Base-by-base conservation (phyloP, 23 tunicate genomes). In the Oikopleura albicans region DNA sequence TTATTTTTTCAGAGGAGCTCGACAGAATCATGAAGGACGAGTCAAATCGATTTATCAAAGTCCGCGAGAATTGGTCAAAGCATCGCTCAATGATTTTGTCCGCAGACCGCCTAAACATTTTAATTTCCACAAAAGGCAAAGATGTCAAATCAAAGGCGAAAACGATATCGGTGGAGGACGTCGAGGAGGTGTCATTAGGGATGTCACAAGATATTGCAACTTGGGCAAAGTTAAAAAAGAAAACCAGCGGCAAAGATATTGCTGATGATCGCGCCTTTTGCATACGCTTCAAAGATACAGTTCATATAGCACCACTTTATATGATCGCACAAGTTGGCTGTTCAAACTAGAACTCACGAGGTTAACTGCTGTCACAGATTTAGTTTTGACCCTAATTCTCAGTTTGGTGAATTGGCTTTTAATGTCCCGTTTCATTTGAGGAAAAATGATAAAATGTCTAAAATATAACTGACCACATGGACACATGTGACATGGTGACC, bases 21-120 rank as follows among this genome's bases (percentile, higher is more conserved):
- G 79, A 71, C 31, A 27, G 37, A 31, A 71, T 71, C 37, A 71
- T 71, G 79, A 71, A 16, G 37, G 37, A 71, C 37, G 35, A 71
- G 36, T 12, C 79, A 4, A 16, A 29, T 12, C 28, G 2, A 12
- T 71, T 71, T 37, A 71, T 12, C 34, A 71, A 71, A 29, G 79
- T 71, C 34, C 79, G 79, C 79, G 79, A 71, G 31, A 71, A 71
- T 31, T 71, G 79, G 79, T 37, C 28, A 2, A 71, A 71, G 31
- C 34, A 71, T 71, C 79, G 79, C 2, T 2, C 27, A 71, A 71
- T 71, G 79, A 29, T 71, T 16, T 71, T 71, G 31, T 71, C 34
- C 37, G 79, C 27, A 22, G 79, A 71, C 35, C 33, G 79, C 28
- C 79, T 71, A 27, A 71, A 29, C 31, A 71, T 71, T 31, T 16